Conservation (phyloP, 2,113 vertebrate species). For the Leptocoma aspasia region DNA sequence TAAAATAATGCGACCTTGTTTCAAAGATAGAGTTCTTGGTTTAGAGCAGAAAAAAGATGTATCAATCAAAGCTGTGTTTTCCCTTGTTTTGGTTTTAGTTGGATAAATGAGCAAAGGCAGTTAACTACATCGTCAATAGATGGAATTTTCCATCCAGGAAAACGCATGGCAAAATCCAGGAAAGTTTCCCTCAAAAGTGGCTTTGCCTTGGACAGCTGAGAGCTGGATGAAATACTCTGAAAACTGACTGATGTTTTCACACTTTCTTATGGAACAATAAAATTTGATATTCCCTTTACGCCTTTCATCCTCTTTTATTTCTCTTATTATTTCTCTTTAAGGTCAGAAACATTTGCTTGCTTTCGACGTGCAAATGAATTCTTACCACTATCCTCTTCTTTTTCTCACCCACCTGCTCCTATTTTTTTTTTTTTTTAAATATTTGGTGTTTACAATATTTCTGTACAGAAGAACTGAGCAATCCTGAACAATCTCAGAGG, state of each 20-base stretch:
- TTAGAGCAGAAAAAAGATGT: background rate
- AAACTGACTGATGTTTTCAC: background rate
- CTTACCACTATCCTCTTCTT: background rate
- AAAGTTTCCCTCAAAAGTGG: background rate
- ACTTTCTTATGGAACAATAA: background rate
- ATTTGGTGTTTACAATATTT: background rate
- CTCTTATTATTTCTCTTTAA: background rate
- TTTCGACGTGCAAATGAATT: background rate
- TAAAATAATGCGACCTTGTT: background rate
- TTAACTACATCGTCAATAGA: background rate
- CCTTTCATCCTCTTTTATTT: background rate
- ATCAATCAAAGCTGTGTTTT: background rate
- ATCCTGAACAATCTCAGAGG: background rate
- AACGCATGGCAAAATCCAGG: background rate
- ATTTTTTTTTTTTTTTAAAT: background rate
- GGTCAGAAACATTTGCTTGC: too few relatives aligned
- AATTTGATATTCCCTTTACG: background rate
- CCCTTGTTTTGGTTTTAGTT: background rate
- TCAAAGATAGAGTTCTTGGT: background rate
- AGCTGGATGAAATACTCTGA: background rate
- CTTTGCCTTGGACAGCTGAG: background rate
- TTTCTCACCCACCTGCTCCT: accelerated
- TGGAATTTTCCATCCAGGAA: background rate
- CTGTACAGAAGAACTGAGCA: background rate
- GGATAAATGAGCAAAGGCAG: background rate